A percentile compares a stretch with the other conserved stretches of the same genome.
Evolutionary conservation across 1,140 invertebrate species (phyloP).

Genomic region (Chlorops oryzae): DNA sequence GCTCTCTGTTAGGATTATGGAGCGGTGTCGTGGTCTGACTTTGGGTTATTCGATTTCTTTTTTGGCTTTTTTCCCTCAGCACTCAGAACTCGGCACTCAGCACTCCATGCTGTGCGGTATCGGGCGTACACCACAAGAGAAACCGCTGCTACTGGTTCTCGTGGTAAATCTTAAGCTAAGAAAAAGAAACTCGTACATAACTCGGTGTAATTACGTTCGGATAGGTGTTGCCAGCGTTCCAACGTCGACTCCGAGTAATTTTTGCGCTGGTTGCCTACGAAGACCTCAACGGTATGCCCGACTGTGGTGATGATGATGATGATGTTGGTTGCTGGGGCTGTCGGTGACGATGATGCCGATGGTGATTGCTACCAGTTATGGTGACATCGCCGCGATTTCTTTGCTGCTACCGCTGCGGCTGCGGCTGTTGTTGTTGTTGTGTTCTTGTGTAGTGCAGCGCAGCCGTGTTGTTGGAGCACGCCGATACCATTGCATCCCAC

Average conservation of each 20-base stretch:
- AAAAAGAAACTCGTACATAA: too few relatives aligned
- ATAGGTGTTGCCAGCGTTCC: too few relatives aligned
- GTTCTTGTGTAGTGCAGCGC: too few relatives aligned
- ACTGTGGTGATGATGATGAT: not conserved
- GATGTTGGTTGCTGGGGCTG: not conserved
- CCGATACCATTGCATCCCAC: too few relatives aligned
- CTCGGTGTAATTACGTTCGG: too few relatives aligned
- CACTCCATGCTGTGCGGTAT: constrained; percentile 16
- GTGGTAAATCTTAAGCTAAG: constrained; percentile 47
- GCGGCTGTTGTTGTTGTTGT: constrained; percentile 10
- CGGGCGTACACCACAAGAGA: constrained; percentile 32
- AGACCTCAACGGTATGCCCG: not conserved
- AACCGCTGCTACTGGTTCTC: constrained; percentile 49
- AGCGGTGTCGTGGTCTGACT: too few relatives aligned
- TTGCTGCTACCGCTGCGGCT: not conserved
- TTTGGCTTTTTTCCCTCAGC: too few relatives aligned
- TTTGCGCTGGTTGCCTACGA: too few relatives aligned
- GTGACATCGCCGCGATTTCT: not conserved
- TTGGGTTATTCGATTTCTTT: too few relatives aligned
- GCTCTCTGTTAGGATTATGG: constrained; percentile 15
- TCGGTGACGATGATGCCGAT: constrained; percentile 3
- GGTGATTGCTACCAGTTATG: constrained; percentile 2
- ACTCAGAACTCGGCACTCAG: too few relatives aligned
- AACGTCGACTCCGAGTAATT: too few relatives aligned
- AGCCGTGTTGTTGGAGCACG: too few relatives aligned